Evolutionary conservation across 92 coral and sea anemone species (phyloP), one percentile per base, ranked within the genome.

Genomic region (Epizoanthus ramosus): DNA sequence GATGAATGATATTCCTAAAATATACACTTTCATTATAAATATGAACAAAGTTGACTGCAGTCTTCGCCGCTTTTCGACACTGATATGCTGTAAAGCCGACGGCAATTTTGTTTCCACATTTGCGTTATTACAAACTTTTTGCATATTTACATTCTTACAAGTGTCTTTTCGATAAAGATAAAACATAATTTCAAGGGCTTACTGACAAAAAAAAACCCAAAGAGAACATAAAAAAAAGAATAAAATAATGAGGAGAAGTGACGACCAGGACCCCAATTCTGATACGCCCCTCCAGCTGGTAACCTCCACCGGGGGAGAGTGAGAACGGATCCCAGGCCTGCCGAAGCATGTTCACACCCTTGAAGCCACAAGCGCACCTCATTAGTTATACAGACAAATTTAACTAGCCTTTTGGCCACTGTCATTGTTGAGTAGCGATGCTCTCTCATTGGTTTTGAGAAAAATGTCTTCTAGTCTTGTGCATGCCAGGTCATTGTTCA

Each of bases 401-500:
- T 39, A 39, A 39, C 43, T 39, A 39, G 43, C 43, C 43, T 39
- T 39, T 39, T 39, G 43, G 43, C 43, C 3, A 39, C 43, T 39
- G 43, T 39, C 43, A 56, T 56, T 56, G 60, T 56, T 56, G 60
- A 56, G 60, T 56, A 56, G 60, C 60, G 60, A 56, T 56, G 60
- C 60, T 56, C 60, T 56, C 60, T 15, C 60, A 56, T 56, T 56
- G 60, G 60, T 56, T 56, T 56, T 56, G 60, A 56, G 60, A 56
- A 56, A 56, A 56, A 56, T 56, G 60, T 56, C 60, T 56, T 56
- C 60, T 56, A 56, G 60, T 56, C 60, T 56, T 56, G 60, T 56
- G 60, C 60, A 56, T 56, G 60, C 60, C 60, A 56, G 60, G 60
- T 56, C 60, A 56, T 56, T 56, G 60, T 56, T 56, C 60, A 56